phyloP scores from a whole-genome alignment of 2,113 vertebrate genomes.

The Promerops cafer region DNA sequence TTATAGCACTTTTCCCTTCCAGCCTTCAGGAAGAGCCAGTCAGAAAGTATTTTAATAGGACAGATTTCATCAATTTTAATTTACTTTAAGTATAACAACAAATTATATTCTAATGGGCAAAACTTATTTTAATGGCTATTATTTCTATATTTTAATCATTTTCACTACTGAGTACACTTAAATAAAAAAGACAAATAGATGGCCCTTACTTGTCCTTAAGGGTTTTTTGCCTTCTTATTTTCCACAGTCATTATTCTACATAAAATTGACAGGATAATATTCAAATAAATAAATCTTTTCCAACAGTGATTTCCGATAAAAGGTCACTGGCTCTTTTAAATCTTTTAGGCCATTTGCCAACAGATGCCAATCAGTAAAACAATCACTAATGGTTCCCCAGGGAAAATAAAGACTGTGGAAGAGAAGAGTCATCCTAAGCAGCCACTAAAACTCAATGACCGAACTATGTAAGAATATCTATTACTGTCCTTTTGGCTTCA shows the following conservation, averaged over 20 bases:
- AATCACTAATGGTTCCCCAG: neutral
- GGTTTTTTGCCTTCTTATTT: neutral
- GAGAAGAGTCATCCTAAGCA: neutral
- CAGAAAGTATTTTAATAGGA: neutral
- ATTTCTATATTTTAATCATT: neutral
- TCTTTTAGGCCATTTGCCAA: neutral
- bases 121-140: neutral
- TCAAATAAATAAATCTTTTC: slow-evolving; percentile 16
- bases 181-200: neutral
- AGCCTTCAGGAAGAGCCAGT: neutral
- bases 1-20: neutral
- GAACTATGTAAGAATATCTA: neutral
- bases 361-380: neutral
- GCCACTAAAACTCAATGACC: neutral
- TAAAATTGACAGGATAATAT: neutral
- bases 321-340: neutral
- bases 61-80: neutral
- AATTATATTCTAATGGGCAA: neutral
- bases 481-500: neutral
- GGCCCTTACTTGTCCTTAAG: neutral
- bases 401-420: neutral
- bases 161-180: slow-evolving; percentile 11
- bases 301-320: neutral
- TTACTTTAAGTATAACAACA: neutral
- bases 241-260: neutral